These are phyloP conservation scores for Drosophila fuyamai DNA, from an alignment of 1,140 invertebrate species.

Conservation along the genomic window DNA sequence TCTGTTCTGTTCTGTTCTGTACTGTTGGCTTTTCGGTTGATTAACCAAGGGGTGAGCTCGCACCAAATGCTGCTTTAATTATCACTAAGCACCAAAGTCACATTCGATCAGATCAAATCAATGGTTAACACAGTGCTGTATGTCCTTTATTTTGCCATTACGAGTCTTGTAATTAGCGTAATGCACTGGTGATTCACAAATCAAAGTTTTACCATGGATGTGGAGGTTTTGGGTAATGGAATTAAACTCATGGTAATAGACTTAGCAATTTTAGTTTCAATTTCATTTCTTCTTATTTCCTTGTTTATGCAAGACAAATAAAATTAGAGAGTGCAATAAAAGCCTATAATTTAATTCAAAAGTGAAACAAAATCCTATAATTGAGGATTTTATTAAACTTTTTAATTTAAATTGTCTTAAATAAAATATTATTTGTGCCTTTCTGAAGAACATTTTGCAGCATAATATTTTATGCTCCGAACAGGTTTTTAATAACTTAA, in stretches of 20 bases:
- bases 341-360: too few species aligned
- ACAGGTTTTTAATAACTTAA: too few species aligned
- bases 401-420: too few species aligned
- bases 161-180: conserved; percentile 27
- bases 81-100: conserved; percentile 39
- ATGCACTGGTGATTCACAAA: conserved; percentile 9
- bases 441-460: too few species aligned
- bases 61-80: conserved; percentile 59
- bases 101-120: conserved; percentile 26
- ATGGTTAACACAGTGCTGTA: conserved; percentile 4
- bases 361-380: too few species aligned
- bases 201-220: not conserved
- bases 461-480: too few species aligned
- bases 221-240: too few species aligned
- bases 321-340: too few species aligned
- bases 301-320: too few species aligned
- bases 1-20: conserved; percentile 7
- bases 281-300: too few species aligned
- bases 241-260: not conserved
- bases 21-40: conserved; percentile 43
- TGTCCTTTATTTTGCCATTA: not conserved
- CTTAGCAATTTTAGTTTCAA: not conserved
- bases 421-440: too few species aligned
- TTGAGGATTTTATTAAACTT: too few species aligned
- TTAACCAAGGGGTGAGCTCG: conserved; percentile 40